Evolutionary conservation across 2,797 vertebrate species (phyloP).

Genomic region (Pantherophis vulpinus): DNA sequence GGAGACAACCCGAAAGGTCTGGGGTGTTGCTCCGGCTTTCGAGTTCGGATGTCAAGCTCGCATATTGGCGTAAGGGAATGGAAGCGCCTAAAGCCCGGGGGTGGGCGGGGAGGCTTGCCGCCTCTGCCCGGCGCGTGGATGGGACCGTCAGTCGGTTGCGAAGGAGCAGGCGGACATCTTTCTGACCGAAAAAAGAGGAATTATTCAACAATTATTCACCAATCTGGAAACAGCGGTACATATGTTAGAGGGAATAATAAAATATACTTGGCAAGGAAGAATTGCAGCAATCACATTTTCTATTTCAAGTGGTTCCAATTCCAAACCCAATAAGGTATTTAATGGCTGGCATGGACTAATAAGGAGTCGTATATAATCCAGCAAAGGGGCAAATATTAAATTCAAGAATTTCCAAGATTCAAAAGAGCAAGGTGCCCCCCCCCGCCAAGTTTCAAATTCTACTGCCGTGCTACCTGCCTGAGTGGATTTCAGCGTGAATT

Average conservation of each 20-base stretch:
- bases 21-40: not conserved
- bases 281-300: not conserved
- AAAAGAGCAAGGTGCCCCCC: not conserved
- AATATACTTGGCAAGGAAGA: not conserved
- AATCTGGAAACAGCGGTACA: not conserved
- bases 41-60: not conserved
- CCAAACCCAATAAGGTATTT: not conserved
- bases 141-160: not conserved
- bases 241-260: not conserved
- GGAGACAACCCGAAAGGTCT: not conserved
- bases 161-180: not conserved
- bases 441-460: not conserved
- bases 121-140: not conserved
- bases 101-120: not conserved
- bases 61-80: not conserved
- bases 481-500: not conserved
- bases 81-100: not conserved
- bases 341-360: not conserved
- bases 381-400: not conserved
- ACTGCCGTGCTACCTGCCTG: not conserved
- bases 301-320: not conserved
- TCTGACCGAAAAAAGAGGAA: not conserved
- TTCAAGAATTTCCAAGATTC: not conserved
- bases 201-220: not conserved
- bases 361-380: not conserved